Evolutionary conservation across 2,888 invertebrate species (phyloP).

Genomic region (Apoderus coryli): DNA sequence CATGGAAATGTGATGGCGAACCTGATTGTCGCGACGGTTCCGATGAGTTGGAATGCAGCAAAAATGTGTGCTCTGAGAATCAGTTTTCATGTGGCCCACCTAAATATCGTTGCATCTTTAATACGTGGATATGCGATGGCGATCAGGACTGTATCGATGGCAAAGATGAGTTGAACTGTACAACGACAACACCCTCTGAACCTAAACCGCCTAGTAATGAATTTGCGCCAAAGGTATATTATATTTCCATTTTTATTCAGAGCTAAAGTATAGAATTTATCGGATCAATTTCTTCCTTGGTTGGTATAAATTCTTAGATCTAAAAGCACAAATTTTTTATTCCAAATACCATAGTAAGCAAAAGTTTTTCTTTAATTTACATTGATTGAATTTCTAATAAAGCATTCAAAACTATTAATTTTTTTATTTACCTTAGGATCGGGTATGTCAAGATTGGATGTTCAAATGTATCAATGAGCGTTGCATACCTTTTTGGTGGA

Average conservation of each 20-base stretch:
- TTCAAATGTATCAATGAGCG: slow-evolving; percentile 55
- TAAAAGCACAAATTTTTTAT: too few relatives aligned
- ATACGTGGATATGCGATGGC: slow-evolving; percentile 48
- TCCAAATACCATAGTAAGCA: too few relatives aligned
- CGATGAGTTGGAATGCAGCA: slow-evolving; percentile 60
- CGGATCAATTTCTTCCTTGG: too few relatives aligned
- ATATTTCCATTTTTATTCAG: too few relatives aligned
- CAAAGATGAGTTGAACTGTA: slow-evolving; percentile 44
- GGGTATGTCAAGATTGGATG: slow-evolving; percentile 59
- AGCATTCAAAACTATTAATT: neutral
- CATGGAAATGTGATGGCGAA: slow-evolving; percentile 71
- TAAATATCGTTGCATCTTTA: slow-evolving; percentile 39
- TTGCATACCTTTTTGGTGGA: slow-evolving; percentile 68
- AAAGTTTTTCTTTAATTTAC: too few relatives aligned
- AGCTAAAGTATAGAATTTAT: too few relatives aligned
- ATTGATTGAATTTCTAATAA: too few relatives aligned
- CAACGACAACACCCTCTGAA: too few relatives aligned
- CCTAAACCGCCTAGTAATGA: too few relatives aligned
- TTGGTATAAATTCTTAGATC: too few relatives aligned
- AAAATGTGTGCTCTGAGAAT: slow-evolving; percentile 47
- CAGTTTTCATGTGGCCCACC: slow-evolving; percentile 49
- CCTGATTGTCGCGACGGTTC: slow-evolving; percentile 64
- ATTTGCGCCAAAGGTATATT: too few relatives aligned
- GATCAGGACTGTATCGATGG: slow-evolving; percentile 40
- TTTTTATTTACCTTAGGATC: slow-evolving; percentile 21